Evolutionary conservation across 2,888 invertebrate genomes (phyloP), one percentile per base, ranked within the genome.

Genomic region (Ommatoiulus sabulosus): DNA sequence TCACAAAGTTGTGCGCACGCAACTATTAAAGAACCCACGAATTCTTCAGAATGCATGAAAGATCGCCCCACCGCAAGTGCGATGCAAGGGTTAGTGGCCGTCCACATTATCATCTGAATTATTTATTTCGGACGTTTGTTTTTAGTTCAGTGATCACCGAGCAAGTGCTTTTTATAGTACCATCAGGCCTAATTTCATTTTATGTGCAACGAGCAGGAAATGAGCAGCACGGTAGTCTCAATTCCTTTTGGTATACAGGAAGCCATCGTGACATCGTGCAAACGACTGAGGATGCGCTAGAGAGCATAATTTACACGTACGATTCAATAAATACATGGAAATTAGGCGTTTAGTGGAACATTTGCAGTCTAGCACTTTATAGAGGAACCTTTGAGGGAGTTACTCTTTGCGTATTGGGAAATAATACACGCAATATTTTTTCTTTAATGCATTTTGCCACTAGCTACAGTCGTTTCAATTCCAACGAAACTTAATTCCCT

Each of bases 151-250:
- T 72, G 72, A 24, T 24, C 72, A 72, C 72, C 24, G 24, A 72
- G 24, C n/a, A 72, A 72, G 72, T 72, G 63, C 63, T 72, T 24
- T 52, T 72, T 72, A 72, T 72, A 1, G 72, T 72, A 72, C 24
- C 72, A 72, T 72, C 72, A 72, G 72, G 72, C 24, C 72, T 63
- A 72, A 72, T 72, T 72, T 72, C 72, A 24, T 72, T 72, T 72
- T 10, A 72, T 72, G 72, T 72, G 72, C 72, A 72, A 24, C 24
- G 24, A 72, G 24, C 72, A 72, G 52, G 72, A 72, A 72, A n/a
- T 72, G 72, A 72, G 72, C 72, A 72, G 72, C 24, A 72, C 8
- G 20, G 20, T 52, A 52, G 20, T 72, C 24, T 72, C 72, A 24
- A 24, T 24, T 52, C 17, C 17, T 12, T 52, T 52, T 52, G 17